Percentiles rank a stretch among this genome's conserved stretches.
Conservation (phyloP, 2,888 invertebrate genomes). For the Pristionchus exspectatus region DNA sequence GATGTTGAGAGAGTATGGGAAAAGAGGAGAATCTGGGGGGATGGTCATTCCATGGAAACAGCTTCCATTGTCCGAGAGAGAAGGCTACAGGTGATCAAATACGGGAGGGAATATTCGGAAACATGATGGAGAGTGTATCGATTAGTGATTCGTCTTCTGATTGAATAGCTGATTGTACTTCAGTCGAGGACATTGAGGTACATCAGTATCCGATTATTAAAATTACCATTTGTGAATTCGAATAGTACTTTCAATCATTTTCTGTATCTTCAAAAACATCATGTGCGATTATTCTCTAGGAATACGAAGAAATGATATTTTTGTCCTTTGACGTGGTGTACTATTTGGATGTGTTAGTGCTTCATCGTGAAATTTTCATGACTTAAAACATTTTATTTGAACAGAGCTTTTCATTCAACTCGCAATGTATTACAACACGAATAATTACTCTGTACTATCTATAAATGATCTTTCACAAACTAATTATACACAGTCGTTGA, state of each 20-base stretch:
- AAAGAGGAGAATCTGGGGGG: not conserved
- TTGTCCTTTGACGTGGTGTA: too few species aligned
- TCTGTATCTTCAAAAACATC: not conserved
- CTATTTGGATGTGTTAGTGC: too few species aligned
- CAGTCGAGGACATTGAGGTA: not conserved
- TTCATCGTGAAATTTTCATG: not conserved
- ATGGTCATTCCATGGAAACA: not conserved
- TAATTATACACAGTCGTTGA: not conserved
- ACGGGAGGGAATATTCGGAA: not conserved
- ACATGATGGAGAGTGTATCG: not conserved
- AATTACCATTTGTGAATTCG: not conserved
- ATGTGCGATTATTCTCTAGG: not conserved
- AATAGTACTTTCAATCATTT: not conserved
- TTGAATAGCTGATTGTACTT: slow-evolving; percentile 15
- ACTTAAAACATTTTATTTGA: slow-evolving; percentile 9
- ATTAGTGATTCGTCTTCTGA: not conserved
- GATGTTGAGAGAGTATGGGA: not conserved
- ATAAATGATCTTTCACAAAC: not conserved
- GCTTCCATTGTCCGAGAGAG: slow-evolving; percentile 21
- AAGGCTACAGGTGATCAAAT: not conserved
- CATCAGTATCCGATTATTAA: not conserved
- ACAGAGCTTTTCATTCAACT: slow-evolving; percentile 17
- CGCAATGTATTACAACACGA: slow-evolving; percentile 43
- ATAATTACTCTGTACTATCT: slow-evolving; percentile 25
- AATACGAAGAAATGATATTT: not conserved